Conservation (phyloP, 2,888 invertebrate genomes). For the Ametastegia equiseti region DNA sequence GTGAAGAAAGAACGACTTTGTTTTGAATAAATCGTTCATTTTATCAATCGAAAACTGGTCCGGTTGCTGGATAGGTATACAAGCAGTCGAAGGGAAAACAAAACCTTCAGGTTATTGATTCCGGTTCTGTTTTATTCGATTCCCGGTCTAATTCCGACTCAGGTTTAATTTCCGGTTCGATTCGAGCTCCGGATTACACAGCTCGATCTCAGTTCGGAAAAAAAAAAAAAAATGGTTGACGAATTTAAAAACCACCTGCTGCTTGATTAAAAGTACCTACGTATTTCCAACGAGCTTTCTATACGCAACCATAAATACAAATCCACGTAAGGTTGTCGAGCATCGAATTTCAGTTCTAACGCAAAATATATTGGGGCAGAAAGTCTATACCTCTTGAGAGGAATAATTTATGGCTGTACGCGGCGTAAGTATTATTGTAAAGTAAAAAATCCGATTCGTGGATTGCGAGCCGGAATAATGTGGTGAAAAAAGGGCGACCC, state of each 20-base stretch:
- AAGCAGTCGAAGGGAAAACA: background rate
- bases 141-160: background rate
- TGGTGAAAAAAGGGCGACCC: background rate
- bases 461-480: background rate
- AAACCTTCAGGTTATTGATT: conserved; percentile 10
- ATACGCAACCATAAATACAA: no score
- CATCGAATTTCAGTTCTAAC: background rate
- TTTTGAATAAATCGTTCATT: background rate
- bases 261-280: no score
- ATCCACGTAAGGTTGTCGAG: background rate
- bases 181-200: conserved; percentile 1
- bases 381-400: background rate
- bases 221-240: background rate
- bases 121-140: conserved; percentile 4
- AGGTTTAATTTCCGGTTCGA: background rate
- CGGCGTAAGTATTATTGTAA: no score
- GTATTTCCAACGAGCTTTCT: background rate
- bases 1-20: background rate
- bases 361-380: background rate
- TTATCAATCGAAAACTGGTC: background rate
- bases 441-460: background rate
- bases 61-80: background rate
- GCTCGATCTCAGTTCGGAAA: background rate
- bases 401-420: background rate
- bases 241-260: background rate